Conservation (phyloP, 2,797 vertebrate genomes). For the Chaenodraco wilsoni region DNA sequence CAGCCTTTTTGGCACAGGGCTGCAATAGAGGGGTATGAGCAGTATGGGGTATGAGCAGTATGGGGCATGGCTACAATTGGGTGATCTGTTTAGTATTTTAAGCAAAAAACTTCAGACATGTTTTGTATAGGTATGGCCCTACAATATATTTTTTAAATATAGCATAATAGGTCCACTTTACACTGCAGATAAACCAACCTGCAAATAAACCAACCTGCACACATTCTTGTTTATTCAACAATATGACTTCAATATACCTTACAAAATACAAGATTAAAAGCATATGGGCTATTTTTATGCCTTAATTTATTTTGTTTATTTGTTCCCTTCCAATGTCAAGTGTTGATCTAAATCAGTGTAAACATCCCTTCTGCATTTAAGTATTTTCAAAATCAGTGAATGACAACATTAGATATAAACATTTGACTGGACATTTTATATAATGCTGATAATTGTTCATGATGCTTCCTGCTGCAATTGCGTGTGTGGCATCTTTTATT, state of each 20-base stretch:
- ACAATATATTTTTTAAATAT: no score
- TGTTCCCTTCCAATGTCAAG: neutral
- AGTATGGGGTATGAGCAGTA: no score
- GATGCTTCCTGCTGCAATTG: neutral
- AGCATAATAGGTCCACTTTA: neutral
- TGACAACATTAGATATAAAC: neutral
- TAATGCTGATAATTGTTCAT: neutral
- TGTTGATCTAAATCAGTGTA: neutral
- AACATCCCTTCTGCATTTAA: neutral
- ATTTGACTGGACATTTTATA: neutral
- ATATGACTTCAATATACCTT: neutral
- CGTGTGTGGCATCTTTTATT: neutral
- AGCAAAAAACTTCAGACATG: no score
- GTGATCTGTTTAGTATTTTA: no score
- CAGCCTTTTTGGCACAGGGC: no score
- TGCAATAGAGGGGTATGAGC: no score
- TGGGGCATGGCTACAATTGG: no score
- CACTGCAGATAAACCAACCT: conserved; percentile 30
- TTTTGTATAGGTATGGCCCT: no score
- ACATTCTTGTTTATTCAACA: neutral
- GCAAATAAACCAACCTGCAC: conserved; percentile 30
- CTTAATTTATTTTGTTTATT: neutral
- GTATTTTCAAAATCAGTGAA: neutral
- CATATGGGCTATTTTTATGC: neutral
- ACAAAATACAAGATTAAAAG: conserved; percentile 6